Conservation (phyloP, 2,888 invertebrate genomes). For the Leucoptera coffeella region DNA sequence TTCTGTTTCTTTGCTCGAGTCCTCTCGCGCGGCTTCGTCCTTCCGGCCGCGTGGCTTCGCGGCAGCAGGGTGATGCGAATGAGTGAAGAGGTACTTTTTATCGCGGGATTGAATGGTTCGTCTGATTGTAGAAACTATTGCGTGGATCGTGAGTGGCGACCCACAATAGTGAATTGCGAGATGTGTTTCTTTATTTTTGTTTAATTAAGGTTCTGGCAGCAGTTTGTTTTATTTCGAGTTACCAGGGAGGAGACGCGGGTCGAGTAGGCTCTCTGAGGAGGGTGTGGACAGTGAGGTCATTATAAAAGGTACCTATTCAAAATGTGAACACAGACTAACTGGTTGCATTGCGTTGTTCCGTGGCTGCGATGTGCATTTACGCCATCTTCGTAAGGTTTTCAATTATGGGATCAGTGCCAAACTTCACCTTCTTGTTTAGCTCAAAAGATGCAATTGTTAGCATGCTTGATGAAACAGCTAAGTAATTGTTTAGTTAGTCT, state of each 20-base stretch:
- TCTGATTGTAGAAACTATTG: conserved; percentile 50
- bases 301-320: conserved; percentile 51
- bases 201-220: conserved; percentile 48
- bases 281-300: conserved; percentile 47
- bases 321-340: conserved; percentile 46
- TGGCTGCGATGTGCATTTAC: conserved; percentile 49
- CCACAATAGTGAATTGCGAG: too few relatives aligned
- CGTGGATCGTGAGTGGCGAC: too few relatives aligned
- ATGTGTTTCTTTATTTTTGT: too few relatives aligned
- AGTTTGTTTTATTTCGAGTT: conserved; percentile 42
- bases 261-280: conserved; percentile 47
- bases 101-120: conserved; percentile 39
- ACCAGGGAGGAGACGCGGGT: conserved; percentile 46
- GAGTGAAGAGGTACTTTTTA: conserved; percentile 48
- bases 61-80: conserved; percentile 51
- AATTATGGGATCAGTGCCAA: conserved; percentile 52
- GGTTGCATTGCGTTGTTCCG: conserved; percentile 18
- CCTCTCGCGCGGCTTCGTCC: conserved; percentile 44
- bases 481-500: conserved; percentile 53
- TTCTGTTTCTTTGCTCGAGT: conserved; percentile 47
- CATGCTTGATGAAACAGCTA: conserved; percentile 47
- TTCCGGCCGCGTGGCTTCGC: too few relatives aligned
- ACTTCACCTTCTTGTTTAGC: conserved; percentile 50
- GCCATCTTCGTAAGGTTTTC: conserved; percentile 42
- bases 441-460: conserved; percentile 52